phyloP scores from a whole-genome alignment of 2,113 vertebrate species.

The Aegithalos caudatus region DNA sequence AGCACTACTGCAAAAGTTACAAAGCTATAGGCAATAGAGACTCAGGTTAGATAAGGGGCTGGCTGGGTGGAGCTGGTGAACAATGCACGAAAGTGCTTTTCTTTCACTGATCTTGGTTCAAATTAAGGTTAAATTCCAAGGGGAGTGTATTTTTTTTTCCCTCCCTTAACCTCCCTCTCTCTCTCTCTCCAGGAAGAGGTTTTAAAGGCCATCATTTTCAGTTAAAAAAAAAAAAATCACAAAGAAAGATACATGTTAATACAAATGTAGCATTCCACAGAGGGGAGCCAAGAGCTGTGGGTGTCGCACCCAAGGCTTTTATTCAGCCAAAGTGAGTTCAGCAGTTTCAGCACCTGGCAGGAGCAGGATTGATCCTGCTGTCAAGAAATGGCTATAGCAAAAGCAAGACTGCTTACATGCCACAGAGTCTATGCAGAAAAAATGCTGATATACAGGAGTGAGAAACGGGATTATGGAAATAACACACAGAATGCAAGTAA shows the following conservation, averaged over 20 bases:
- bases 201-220: slow-evolving; percentile 72
- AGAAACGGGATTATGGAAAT: neutral
- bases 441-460: neutral
- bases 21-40: slow-evolving; percentile 67
- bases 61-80: slow-evolving; percentile 75
- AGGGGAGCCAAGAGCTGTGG: slow-evolving; percentile 10
- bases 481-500: neutral
- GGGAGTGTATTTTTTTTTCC: slow-evolving; percentile 55
- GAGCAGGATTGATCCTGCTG: slow-evolving; percentile 7
- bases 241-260: slow-evolving; percentile 75
- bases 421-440: neutral
- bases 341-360: slow-evolving; percentile 34
- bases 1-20: slow-evolving; percentile 64
- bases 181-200: slow-evolving; percentile 63
- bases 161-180: neutral
- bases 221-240: slow-evolving; percentile 49
- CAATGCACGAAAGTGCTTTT: slow-evolving; percentile 78
- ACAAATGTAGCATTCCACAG: slow-evolving; percentile 74
- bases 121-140: slow-evolving; percentile 83
- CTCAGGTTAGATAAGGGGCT: slow-evolving; percentile 77
- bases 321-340: neutral
- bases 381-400: neutral
- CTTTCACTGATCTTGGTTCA: slow-evolving; percentile 82
- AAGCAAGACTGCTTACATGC: neutral
- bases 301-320: slow-evolving; percentile 19